These are phyloP conservation scores for Thymallus thymallus DNA, from an alignment of 2,113 vertebrate species.

Conservation along the genomic window DNA sequence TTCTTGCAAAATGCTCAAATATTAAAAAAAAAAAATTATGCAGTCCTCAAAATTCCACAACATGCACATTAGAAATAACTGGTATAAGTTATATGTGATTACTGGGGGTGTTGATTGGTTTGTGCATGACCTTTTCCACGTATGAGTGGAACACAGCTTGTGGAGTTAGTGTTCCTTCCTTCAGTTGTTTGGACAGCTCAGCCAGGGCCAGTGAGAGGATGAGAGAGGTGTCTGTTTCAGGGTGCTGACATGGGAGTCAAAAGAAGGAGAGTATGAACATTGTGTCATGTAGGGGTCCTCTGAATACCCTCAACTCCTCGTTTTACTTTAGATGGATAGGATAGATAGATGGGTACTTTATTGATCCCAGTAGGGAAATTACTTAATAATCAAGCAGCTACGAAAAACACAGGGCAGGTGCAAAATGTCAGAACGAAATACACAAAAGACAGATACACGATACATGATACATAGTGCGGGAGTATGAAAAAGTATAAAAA, in stretches of 20 bases:
- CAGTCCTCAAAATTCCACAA: not conserved
- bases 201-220: slow-evolving; percentile 72
- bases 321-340: no score
- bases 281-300: not conserved
- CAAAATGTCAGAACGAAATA: no score
- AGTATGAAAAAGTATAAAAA: no score
- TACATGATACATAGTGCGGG: no score
- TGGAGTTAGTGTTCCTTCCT: slow-evolving; percentile 68
- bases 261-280: not conserved
- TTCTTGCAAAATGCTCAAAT: not conserved
- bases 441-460: no score
- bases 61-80: not conserved
- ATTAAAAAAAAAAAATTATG: not conserved
- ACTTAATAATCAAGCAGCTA: no score
- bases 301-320: no score
- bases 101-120: no score
- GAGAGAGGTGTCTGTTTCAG: slow-evolving; percentile 42
- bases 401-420: no score
- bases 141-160: slow-evolving; percentile 78
- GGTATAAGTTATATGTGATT: not conserved
- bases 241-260: slow-evolving; percentile 62
- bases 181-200: slow-evolving; percentile 66
- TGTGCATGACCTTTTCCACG: slow-evolving; percentile 74
- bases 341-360: no score
- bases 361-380: no score